Conservation (phyloP, 2,888 invertebrate genomes). For the Aproaerema taeniolella region DNA sequence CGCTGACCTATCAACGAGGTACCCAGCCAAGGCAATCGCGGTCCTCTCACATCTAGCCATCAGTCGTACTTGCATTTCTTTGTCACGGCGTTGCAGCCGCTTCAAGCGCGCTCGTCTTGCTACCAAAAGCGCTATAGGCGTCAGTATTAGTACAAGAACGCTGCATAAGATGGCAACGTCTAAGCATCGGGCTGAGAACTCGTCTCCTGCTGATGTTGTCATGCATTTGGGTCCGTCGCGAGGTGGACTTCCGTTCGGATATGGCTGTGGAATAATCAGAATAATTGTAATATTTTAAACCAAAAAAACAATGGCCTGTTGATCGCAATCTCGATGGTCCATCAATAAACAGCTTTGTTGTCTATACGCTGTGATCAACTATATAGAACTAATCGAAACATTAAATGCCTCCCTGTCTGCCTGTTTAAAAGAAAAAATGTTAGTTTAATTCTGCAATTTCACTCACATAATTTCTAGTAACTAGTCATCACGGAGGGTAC, state of each 20-base stretch:
- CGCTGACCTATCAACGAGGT: constrained; percentile 30
- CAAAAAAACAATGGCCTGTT: too few relatives aligned
- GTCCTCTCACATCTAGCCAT: constrained; percentile 30
- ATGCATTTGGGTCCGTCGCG: constrained; percentile 22
- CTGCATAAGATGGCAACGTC: constrained; percentile 36
- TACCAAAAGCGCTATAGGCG: constrained; percentile 78
- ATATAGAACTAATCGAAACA: too few relatives aligned
- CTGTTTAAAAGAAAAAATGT: too few relatives aligned
- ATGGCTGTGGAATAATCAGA: neutral
- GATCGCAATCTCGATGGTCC: too few relatives aligned
- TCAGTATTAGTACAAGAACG: constrained; percentile 50
- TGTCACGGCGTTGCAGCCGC: constrained; percentile 23
- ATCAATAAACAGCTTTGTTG: too few relatives aligned
- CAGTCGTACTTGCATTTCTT: constrained; percentile 20
- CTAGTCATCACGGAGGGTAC: too few relatives aligned
- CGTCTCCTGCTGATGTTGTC: constrained; percentile 37
- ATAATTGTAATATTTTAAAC: too few relatives aligned
- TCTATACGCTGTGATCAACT: too few relatives aligned
- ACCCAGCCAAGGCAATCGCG: constrained; percentile 24
- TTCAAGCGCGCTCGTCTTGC: constrained; percentile 74
- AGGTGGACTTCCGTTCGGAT: constrained; percentile 4
- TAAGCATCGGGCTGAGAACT: constrained; percentile 79
- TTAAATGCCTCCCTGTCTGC: too few relatives aligned
- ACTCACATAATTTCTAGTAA: too few relatives aligned
- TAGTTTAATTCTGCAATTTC: too few relatives aligned